phyloP scores from a whole-genome alignment of 2,888 invertebrate genomes.

The Ophraella communa region DNA sequence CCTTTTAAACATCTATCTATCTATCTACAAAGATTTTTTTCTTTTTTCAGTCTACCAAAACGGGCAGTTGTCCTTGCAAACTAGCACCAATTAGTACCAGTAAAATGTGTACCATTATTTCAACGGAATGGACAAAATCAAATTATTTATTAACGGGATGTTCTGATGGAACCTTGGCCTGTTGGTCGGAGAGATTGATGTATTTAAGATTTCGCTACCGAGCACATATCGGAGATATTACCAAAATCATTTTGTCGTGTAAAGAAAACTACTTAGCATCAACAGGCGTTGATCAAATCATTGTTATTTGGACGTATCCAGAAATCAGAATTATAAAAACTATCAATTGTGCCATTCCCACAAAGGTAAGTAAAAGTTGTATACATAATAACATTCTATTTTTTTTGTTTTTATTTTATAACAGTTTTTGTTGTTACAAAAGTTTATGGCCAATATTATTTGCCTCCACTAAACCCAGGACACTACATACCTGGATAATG shows the following conservation, averaged over 20 bases:
- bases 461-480: too few relatives aligned
- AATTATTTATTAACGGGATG: slow-evolving; percentile 42
- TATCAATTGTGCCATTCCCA: slow-evolving; percentile 8
- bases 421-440: too few relatives aligned
- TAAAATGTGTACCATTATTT: slow-evolving; percentile 32
- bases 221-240: slow-evolving; percentile 38
- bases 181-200: slow-evolving; percentile 27
- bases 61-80: slow-evolving; percentile 21
- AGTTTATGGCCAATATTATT: too few relatives aligned
- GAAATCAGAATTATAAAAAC: neutral
- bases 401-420: too few relatives aligned
- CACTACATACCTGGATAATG: too few relatives aligned
- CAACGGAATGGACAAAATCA: slow-evolving; percentile 36
- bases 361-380: slow-evolving; percentile 8
- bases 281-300: slow-evolving; percentile 37
- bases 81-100: neutral
- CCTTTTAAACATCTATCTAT: too few relatives aligned
- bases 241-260: slow-evolving; percentile 44
- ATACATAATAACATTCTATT: too few relatives aligned
- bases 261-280: slow-evolving; percentile 44
- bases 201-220: neutral
- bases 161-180: slow-evolving; percentile 37
- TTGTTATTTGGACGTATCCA: slow-evolving; percentile 44
- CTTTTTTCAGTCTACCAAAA: slow-evolving; percentile 20
- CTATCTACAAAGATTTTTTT: slow-evolving; percentile 1